Evolutionary conservation across 2,888 invertebrate species (phyloP).

Genomic region (Lithosia quadra): DNA sequence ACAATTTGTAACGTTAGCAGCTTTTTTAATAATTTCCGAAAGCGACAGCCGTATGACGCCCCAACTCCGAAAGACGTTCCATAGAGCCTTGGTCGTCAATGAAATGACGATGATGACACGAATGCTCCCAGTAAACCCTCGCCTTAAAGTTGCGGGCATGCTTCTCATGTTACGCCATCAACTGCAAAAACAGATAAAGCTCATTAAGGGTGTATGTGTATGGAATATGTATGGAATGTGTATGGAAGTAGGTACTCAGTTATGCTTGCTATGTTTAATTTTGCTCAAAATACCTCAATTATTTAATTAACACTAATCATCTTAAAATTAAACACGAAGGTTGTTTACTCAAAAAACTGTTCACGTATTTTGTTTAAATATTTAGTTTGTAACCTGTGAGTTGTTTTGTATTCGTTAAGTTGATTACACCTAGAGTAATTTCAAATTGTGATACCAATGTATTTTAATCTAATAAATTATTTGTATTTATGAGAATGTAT

Average conservation of each 20-base stretch:
- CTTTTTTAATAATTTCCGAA: too few species aligned
- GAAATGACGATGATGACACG: neutral
- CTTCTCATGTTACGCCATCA: slow-evolving; percentile 9
- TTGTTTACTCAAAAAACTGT: neutral
- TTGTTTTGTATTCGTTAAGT: slow-evolving; percentile 15
- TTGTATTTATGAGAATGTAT: slow-evolving; percentile 9
- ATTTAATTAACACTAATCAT: neutral
- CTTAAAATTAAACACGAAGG: neutral
- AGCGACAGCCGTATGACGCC: neutral
- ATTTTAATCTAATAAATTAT: slow-evolving; percentile 17
- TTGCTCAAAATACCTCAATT: slow-evolving; percentile 1
- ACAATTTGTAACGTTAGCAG: neutral
- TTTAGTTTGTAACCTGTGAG: neutral
- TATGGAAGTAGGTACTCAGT: neutral
- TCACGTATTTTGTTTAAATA: slow-evolving; percentile 1
- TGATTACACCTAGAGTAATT: slow-evolving; percentile 3
- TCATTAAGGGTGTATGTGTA: neutral
- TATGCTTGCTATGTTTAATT: too few species aligned
- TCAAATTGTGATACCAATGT: slow-evolving; percentile 16
- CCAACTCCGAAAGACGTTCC: neutral
- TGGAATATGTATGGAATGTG: neutral
- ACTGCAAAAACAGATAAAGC: neutral
- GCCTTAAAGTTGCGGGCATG: neutral
- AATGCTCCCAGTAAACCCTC: neutral
- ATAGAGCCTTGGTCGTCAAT: neutral